phyloP scores from a whole-genome alignment of 2,888 invertebrate genomes.

The Drosophila stalkeri region DNA sequence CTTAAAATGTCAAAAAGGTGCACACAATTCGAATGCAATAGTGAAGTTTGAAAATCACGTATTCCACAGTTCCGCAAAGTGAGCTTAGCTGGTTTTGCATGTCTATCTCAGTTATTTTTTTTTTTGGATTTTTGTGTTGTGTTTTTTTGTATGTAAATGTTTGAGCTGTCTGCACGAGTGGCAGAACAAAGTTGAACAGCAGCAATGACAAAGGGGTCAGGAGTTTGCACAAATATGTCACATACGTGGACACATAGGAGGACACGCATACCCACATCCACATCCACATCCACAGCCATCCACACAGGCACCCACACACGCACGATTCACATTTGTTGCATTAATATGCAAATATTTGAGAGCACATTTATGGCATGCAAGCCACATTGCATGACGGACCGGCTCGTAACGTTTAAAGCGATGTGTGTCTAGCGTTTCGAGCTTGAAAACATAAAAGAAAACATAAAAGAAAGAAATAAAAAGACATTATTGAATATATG shows the following conservation, averaged over 20 bases:
- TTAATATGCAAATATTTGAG: slow-evolving; percentile 76
- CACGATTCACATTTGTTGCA: slow-evolving; percentile 46
- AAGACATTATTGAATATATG: neutral
- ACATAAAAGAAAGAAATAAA: neutral
- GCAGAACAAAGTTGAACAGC: slow-evolving; percentile 51
- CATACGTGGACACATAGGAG: slow-evolving; percentile 22
- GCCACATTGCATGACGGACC: slow-evolving; percentile 6
- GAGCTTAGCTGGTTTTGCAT: slow-evolving; percentile 25
- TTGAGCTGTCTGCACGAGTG: slow-evolving; percentile 76
- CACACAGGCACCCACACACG: slow-evolving; percentile 1
- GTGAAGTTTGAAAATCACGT: slow-evolving; percentile 25
- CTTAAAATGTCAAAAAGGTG: slow-evolving; percentile 7
- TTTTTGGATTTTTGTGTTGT: slow-evolving; percentile 24
- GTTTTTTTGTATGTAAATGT: slow-evolving; percentile 69
- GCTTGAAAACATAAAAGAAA: neutral
- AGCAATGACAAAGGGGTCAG: slow-evolving; percentile 60
- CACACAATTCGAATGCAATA: neutral
- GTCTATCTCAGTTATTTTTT: slow-evolving; percentile 17
- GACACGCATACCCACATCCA: slow-evolving; percentile 21
- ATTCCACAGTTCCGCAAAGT: slow-evolving; percentile 19
- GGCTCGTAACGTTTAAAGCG: neutral
- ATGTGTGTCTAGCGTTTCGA: slow-evolving; percentile 6
- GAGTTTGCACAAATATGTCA: slow-evolving; percentile 53
- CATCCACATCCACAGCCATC: neutral
- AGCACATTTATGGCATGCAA: slow-evolving; percentile 54